Evolutionary conservation across 1,140 invertebrate genomes (phyloP), one percentile per base, ranked within the genome.

Genomic region (Piezodorus guildinii): DNA sequence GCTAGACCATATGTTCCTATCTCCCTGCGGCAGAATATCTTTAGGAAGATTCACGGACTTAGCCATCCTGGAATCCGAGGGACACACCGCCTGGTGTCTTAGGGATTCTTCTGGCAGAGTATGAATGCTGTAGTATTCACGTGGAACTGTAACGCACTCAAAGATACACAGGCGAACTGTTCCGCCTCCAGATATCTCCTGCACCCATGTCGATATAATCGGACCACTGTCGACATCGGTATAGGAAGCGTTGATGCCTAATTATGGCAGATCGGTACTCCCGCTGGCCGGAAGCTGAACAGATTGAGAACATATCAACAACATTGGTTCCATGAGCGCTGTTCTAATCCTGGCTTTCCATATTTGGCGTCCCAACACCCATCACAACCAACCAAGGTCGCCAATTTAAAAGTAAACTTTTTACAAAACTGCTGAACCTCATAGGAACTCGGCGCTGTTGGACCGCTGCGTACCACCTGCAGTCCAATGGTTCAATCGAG

Each of bases 31-130:
- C n/a, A n/a, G n/a, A n/a, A n/a, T n/a, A n/a, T n/a, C n/a, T n/a
- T n/a, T n/a, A n/a, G n/a, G n/a, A n/a, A n/a, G n/a, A n/a, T n/a
- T n/a, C n/a, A n/a, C n/a, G n/a, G n/a, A n/a, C n/a, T n/a, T n/a
- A n/a, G n/a, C n/a, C n/a, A n/a, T n/a, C n/a, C n/a, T n/a, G n/a
- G n/a, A n/a, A n/a, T n/a, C n/a, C n/a, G n/a, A n/a, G n/a, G 67
- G 0, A 67, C 72, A 14, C 61, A 62, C 9, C 71, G 72, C 65
- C 64, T 77, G 25, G 69, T 78, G 0, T 62, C 69, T 15, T 43
- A 73, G 59, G 60, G 71, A 62, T 78, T 70, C 64, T 72, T 78
- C 14, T 79, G 77, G 77, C 77, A 76, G 21, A 49, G 25, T 2
- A 70, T 76, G 69, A 75, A 59, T 63, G 54, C n/a, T 54, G 30